A percentile compares a stretch with the other conserved stretches of the same genome.
Evolutionary conservation across 2,113 vertebrate species (phyloP).

Genomic region (Candoia aspera): DNA sequence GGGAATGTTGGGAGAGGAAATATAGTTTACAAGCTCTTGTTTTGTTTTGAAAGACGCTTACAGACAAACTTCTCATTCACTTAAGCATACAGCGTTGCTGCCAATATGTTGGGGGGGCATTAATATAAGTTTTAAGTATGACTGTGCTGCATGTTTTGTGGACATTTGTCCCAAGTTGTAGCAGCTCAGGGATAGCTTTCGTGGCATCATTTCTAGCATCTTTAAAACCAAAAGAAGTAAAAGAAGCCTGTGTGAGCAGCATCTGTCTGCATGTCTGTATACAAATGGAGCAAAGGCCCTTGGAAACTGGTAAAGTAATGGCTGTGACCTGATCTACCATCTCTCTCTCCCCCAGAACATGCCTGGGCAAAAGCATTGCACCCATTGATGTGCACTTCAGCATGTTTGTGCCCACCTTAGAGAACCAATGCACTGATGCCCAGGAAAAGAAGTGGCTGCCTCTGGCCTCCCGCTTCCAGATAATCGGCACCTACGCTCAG

Average conservation of each 20-base stretch:
- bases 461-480: slow-evolving; percentile 74
- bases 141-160: background rate
- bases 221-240: background rate
- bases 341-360: slow-evolving; percentile 77
- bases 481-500: slow-evolving; percentile 93
- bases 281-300: slow-evolving; percentile 34
- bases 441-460: slow-evolving; percentile 90
- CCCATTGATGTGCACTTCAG: slow-evolving; percentile 81
- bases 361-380: slow-evolving; percentile 72
- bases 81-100: too few species aligned
- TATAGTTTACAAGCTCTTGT: background rate
- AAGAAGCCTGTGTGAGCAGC: background rate
- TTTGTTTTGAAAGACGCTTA: background rate
- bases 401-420: slow-evolving; percentile 92
- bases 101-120: too few species aligned
- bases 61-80: background rate
- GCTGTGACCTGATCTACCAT: slow-evolving; percentile 70
- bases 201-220: background rate
- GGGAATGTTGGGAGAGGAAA: background rate
- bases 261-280: background rate
- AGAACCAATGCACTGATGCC: slow-evolving; percentile 80
- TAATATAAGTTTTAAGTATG: background rate
- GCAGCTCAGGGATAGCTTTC: background rate
- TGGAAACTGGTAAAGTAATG: slow-evolving; percentile 28
- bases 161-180: background rate